Evolutionary conservation across 2,797 vertebrate genomes (phyloP).

Genomic region (Notamacropus eugenii): DNA sequence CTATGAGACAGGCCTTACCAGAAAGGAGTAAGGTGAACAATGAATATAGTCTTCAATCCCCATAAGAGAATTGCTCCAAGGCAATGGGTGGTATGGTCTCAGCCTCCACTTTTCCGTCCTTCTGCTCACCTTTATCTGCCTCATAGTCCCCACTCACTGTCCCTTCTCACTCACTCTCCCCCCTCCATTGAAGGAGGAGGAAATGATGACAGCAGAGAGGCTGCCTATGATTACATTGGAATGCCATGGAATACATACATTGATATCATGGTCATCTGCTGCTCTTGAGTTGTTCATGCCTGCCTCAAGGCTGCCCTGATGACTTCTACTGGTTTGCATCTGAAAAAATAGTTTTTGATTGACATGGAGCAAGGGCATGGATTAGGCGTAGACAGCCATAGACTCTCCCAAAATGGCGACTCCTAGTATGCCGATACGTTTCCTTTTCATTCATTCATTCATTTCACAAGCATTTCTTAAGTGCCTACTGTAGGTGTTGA

Average conservation of each 20-base stretch:
- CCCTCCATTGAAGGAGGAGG: slow-evolving; percentile 25
- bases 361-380: neutral
- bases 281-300: neutral
- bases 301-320: neutral
- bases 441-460: neutral
- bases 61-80: neutral
- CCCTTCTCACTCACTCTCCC: neutral
- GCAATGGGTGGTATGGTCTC: neutral
- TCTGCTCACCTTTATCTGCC: neutral
- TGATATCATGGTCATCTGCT: slow-evolving; percentile 3
- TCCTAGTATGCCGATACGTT: neutral
- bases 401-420: neutral
- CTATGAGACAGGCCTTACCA: neutral
- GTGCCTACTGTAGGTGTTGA: neutral
- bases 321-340: neutral
- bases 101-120: neutral
- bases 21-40: neutral
- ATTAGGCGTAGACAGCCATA: neutral
- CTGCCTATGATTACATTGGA: neutral
- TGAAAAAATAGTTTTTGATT: neutral
- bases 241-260: neutral
- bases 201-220: neutral
- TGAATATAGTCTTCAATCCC: neutral
- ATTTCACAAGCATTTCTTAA: neutral
- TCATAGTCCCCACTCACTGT: neutral